phyloP scores from a whole-genome alignment of 2,888 invertebrate species.

The Hydropsyche betteni region DNA sequence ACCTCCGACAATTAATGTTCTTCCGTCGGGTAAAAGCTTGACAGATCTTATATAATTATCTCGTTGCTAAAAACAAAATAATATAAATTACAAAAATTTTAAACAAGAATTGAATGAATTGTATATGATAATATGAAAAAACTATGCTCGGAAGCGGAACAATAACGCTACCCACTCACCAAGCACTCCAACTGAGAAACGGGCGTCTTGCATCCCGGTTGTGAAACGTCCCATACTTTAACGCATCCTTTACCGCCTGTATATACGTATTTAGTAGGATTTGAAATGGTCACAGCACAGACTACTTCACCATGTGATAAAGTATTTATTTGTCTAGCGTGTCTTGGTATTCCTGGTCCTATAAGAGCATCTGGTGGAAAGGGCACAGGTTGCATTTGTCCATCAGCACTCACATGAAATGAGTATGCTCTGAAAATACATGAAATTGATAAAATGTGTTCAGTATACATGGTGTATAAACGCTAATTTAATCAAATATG shows the following conservation, averaged over 20 bases:
- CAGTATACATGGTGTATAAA: neutral
- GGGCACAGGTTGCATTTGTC: constrained; percentile 90
- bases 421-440: constrained; percentile 83
- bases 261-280: constrained; percentile 92
- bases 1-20: constrained; percentile 94
- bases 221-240: constrained; percentile 97
- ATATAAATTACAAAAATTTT: constrained; percentile 3
- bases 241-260: constrained; percentile 97
- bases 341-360: constrained; percentile 92
- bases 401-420: constrained; percentile 91
- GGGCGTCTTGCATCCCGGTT: constrained; percentile 84
- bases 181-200: constrained; percentile 93
- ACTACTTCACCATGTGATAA: constrained; percentile 96
- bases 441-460: neutral
- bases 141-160: constrained; percentile 35
- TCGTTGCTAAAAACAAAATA: constrained; percentile 72
- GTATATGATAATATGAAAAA: neutral
- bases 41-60: constrained; percentile 97
- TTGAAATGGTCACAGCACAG: constrained; percentile 95
- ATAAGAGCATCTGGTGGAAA: constrained; percentile 94
- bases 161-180: constrained; percentile 68
- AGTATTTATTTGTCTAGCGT: constrained; percentile 91
- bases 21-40: constrained; percentile 90
- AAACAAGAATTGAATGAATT: neutral
- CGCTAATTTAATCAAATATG: neutral